Percentiles rank a stretch among this genome's conserved stretches.
phyloP scores from a whole-genome alignment of 1,140 invertebrate species.

The Tetragnatha versicolor region DNA sequence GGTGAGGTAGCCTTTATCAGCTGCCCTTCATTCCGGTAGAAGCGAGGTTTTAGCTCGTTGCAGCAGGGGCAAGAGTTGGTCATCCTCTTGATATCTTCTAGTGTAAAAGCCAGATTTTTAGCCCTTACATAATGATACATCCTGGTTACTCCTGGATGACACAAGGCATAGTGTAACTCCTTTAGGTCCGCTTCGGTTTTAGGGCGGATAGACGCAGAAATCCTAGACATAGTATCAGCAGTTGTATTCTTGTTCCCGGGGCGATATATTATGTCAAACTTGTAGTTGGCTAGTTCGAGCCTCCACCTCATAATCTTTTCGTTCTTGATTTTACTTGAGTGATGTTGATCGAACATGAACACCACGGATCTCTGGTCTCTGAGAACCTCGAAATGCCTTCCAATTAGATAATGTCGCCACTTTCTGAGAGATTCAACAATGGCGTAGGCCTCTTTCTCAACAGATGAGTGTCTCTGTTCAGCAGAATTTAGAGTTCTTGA shows the following conservation, averaged over 20 bases:
- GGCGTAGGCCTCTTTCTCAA: too few relatives aligned
- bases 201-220: not conserved
- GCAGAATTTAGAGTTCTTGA: too few relatives aligned
- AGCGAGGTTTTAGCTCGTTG: constrained; percentile 56
- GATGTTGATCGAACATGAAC: too few relatives aligned
- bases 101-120: constrained; percentile 57
- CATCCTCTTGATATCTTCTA: constrained; percentile 29
- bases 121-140: constrained; percentile 54
- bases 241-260: not conserved
- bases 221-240: constrained; percentile 2
- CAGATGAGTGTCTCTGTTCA: too few relatives aligned
- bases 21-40: constrained; percentile 19
- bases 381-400: too few relatives aligned
- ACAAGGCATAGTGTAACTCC: constrained; percentile 54
- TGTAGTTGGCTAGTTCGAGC: not conserved
- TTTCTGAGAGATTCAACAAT: too few relatives aligned
- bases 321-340: too few relatives aligned
- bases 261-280: constrained; percentile 3
- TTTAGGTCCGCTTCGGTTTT: not conserved
- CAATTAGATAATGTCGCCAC: too few relatives aligned
- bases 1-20: constrained; percentile 59
- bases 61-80: constrained; percentile 14
- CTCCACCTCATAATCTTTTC: too few relatives aligned
- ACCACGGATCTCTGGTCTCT: too few relatives aligned
- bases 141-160: constrained; percentile 58